Conservation (phyloP, 2,888 invertebrate species). For the Cremastinae sp. region DNA sequence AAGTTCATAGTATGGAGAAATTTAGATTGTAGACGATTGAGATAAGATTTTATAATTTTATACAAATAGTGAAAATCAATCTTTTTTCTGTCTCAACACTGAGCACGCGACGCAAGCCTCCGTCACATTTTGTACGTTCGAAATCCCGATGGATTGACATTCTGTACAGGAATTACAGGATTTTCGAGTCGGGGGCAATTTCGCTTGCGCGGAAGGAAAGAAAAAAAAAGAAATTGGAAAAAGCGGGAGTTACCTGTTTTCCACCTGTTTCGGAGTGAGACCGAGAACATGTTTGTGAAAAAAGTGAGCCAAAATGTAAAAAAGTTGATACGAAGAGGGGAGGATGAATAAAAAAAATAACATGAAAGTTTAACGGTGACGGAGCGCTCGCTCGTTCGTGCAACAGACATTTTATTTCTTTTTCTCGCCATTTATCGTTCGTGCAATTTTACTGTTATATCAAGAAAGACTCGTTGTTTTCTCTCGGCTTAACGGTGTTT, state of each 20-base stretch:
- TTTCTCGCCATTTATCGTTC: conserved; percentile 42
- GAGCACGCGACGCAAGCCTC: too few relatives aligned
- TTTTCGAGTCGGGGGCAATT: not conserved
- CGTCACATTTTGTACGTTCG: too few relatives aligned
- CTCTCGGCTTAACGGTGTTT: conserved; percentile 41
- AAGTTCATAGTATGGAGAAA: too few relatives aligned
- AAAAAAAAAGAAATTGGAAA: not conserved
- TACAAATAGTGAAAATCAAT: too few relatives aligned
- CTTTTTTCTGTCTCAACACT: too few relatives aligned
- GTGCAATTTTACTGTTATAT: conserved; percentile 51
- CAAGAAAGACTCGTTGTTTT: conserved; percentile 34
- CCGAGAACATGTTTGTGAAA: conserved; percentile 31
- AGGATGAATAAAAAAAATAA: conserved; percentile 20
- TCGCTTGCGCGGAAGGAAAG: too few relatives aligned
- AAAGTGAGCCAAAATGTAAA: conserved; percentile 24
- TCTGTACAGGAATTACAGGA: not conserved
- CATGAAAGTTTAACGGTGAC: conserved; percentile 57
- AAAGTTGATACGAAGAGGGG: conserved; percentile 3
- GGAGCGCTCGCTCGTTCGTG: conserved; percentile 10
- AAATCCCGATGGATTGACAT: not conserved
- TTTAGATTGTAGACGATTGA: too few relatives aligned
- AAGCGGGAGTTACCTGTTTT: conserved; percentile 41
- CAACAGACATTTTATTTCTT: conserved; percentile 31
- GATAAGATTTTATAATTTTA: too few relatives aligned
- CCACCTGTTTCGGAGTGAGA: conserved; percentile 23